phyloP scores from a whole-genome alignment of 2,888 invertebrate species.

The Gisinianus flammeolus region DNA sequence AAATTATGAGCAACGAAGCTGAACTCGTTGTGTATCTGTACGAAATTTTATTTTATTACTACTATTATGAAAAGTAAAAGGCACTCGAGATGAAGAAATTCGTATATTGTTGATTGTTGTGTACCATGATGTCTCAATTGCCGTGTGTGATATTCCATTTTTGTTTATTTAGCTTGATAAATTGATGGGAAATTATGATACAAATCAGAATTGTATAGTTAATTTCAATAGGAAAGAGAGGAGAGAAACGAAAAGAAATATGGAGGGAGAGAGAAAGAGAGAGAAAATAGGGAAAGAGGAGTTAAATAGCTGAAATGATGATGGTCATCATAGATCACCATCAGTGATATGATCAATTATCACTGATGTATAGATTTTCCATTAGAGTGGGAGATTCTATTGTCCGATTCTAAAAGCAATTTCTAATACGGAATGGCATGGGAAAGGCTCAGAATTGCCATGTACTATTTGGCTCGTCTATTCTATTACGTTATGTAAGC shows the following conservation, averaged over 20 bases:
- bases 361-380: slow-evolving; percentile 27
- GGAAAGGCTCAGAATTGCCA: background rate
- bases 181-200: no score
- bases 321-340: slow-evolving; percentile 7
- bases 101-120: no score
- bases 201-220: no score
- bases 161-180: no score
- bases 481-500: background rate
- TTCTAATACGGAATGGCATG: background rate
- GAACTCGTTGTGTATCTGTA: no score
- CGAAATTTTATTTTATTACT: no score
- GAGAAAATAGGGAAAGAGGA: background rate
- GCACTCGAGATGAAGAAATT: no score
- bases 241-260: background rate
- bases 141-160: no score
- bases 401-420: background rate
- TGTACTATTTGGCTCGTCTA: background rate
- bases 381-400: no score
- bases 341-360: slow-evolving; percentile 5
- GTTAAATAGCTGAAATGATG: slow-evolving; percentile 11
- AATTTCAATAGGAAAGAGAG: background rate
- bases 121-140: no score
- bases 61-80: no score
- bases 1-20: no score
- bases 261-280: slow-evolving; percentile 3